Evolutionary conservation across 2,888 invertebrate species (phyloP), one percentile per base, ranked within the genome.

Genomic region (Protophormia terraenovae): DNA sequence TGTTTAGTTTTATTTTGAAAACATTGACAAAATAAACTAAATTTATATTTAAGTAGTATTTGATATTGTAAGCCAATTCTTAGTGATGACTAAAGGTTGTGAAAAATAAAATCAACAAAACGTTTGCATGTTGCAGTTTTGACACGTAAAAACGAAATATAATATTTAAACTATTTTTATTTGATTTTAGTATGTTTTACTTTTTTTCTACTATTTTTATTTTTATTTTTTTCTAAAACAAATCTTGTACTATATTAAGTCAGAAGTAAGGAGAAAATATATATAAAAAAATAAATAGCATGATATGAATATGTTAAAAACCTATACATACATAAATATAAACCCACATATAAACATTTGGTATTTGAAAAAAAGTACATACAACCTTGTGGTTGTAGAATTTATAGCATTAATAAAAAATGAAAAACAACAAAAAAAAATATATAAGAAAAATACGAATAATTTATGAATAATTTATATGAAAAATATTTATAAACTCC

Each of bases 321-420:
- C 47, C 45, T 24, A 19, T 12, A 47, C 66, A 64, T 62, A 24
- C 53, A 55, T 29, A 38, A 60, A 60, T 41, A 45, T 6, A 71
- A 47, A 12, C 62, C 79, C 19, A 75, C 35, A 60, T 27, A 32
- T n/a, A n/a, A n/a, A n/a, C n/a, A n/a, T 62, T 41, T 71, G 60
- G 50, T 77, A 35, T 19, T 47, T 60, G 12, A 2, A 27, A 2
- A 53, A 27, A 29, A 24, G 35, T 50, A 73, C 41, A 75, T 62
- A 76, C 71, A 80, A 66, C 84, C 79, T 84, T 84, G 79, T 79
- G 75, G 22, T 47, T 47, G 47, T 66, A 62, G 19, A 71, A 76
- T 80, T 84, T 79, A 80, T 80, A 66, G 71, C 76, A 67, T 72
- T 84, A 72, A 77, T 84, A 80, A 76, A 84, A 84, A 50, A 47